Conservation (phyloP, 2,888 invertebrate genomes). For the Isotomurus palustris region DNA sequence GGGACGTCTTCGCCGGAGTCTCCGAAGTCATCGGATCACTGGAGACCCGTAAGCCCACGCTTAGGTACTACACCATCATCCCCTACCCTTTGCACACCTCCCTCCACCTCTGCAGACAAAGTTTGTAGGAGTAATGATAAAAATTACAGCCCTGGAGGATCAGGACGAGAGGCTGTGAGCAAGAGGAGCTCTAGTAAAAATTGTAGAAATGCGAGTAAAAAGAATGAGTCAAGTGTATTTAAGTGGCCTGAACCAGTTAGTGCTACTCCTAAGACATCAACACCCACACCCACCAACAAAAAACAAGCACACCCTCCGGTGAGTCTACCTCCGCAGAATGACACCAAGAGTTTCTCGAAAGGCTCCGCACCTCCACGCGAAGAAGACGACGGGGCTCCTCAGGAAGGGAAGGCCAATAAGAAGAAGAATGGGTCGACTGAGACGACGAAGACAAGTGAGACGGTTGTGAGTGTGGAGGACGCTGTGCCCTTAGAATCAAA, state of each 20-base stretch:
- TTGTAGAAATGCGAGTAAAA: not conserved
- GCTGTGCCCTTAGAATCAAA: conserved; percentile 65
- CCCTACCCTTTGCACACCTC: conserved; percentile 9
- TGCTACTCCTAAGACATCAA: not conserved
- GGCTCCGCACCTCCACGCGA: conserved; percentile 10
- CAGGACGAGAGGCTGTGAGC: not conserved
- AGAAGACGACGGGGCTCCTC: conserved; percentile 22
- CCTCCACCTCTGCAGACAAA: conserved; percentile 6
- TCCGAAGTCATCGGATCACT: conserved; percentile 41
- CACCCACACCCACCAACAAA: not conserved
- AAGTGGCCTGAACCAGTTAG: conserved; percentile 2
- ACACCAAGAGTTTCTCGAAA: not conserved
- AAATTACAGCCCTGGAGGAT: not conserved
- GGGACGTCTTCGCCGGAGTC: conserved; percentile 36
- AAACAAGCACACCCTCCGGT: not conserved
- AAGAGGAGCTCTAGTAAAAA: not conserved
- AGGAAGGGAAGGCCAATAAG: conserved; percentile 34
- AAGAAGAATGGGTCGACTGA: conserved; percentile 49
- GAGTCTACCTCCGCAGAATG: not conserved
- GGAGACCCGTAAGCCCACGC: conserved; percentile 39
- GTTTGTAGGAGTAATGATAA: not conserved
- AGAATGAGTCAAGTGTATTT: not conserved
- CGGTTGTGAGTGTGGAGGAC: conserved; percentile 56
- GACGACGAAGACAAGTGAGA: conserved; percentile 47
- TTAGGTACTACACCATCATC: conserved; percentile 20